These are phyloP conservation scores for Varanus komodoensis DNA, from an alignment of 2,113 vertebrate genomes.

Conservation along the genomic window DNA sequence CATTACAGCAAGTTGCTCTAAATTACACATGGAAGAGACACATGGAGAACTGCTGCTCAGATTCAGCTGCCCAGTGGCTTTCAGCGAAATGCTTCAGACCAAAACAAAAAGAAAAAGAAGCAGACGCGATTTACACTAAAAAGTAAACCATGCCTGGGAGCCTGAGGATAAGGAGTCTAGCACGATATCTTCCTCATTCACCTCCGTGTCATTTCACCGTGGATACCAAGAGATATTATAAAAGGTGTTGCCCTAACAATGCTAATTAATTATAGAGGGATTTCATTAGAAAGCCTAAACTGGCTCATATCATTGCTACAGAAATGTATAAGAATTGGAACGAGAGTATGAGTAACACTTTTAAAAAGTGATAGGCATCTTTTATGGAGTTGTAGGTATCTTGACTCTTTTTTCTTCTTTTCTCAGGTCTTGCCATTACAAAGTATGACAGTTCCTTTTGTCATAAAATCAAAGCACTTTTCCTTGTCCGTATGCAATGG, in stretches of 20 bases:
- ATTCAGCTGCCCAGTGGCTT: slow-evolving; percentile 50
- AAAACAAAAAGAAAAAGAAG: slow-evolving; percentile 13
- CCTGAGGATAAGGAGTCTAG: slow-evolving; percentile 53
- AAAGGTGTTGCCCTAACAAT: slow-evolving; percentile 74
- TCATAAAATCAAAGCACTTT: not conserved
- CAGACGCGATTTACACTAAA: not conserved
- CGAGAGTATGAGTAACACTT: not conserved
- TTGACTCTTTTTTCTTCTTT: not conserved
- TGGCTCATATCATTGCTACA: slow-evolving; percentile 44
- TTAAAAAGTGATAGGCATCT: slow-evolving; percentile 15
- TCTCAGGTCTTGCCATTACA: not conserved
- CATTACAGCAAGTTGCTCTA: not conserved
- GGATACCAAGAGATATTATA: slow-evolving; percentile 57
- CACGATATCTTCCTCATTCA: slow-evolving; percentile 54
- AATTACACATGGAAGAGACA: slow-evolving; percentile 47
- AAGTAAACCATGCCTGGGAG: not conserved
- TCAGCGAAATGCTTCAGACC: slow-evolving; percentile 36
- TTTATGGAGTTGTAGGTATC: not conserved
- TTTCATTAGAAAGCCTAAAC: slow-evolving; percentile 66
- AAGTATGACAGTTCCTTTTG: not conserved
- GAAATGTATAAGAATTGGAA: slow-evolving; percentile 14
- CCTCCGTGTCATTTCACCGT: slow-evolving; percentile 33
- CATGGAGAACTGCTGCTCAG: slow-evolving; percentile 41
- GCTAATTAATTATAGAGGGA: slow-evolving; percentile 74
- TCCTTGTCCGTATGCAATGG: not conserved